Conservation (phyloP, 2,888 invertebrate genomes). For the Pegoplata infirma region DNA sequence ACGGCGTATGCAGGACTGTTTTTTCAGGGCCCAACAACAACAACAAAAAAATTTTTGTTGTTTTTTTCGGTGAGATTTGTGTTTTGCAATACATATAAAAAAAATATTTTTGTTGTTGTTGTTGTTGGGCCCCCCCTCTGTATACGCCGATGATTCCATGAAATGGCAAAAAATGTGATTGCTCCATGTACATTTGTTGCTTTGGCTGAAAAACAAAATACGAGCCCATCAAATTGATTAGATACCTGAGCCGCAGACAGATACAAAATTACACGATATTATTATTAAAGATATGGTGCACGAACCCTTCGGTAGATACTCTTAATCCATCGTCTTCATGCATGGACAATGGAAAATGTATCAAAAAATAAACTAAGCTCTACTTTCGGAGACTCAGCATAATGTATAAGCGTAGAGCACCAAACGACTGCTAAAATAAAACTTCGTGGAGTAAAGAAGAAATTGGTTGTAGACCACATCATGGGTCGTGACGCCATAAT, state of each 20-base stretch:
- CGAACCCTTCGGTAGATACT: not conserved
- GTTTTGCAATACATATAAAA: too few species aligned
- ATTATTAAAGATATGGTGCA: slow-evolving; percentile 1
- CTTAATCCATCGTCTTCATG: slow-evolving; percentile 10
- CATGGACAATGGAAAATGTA: slow-evolving; percentile 1
- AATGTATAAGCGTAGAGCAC: not conserved
- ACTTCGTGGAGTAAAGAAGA: not conserved
- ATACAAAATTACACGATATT: not conserved
- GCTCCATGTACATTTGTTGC: too few species aligned
- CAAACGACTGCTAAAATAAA: not conserved
- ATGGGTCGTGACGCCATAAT: slow-evolving; percentile 7
- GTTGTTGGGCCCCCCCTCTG: too few species aligned
- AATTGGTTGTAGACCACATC: not conserved
- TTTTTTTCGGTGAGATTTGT: too few species aligned
- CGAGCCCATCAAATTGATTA: too few species aligned
- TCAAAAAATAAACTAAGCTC: not conserved
- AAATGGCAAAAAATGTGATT: too few species aligned
- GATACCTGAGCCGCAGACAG: not conserved
- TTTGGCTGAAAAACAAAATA: too few species aligned
- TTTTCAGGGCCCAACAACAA: too few species aligned
- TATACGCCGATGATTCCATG: too few species aligned
- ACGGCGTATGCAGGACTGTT: too few species aligned
- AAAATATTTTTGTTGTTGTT: too few species aligned
- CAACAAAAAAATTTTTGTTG: too few species aligned
- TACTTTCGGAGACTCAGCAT: not conserved